These are phyloP conservation scores for Paramormyrops hopkinsi DNA, from an alignment of 2,797 vertebrate genomes.

Conservation along the genomic window DNA sequence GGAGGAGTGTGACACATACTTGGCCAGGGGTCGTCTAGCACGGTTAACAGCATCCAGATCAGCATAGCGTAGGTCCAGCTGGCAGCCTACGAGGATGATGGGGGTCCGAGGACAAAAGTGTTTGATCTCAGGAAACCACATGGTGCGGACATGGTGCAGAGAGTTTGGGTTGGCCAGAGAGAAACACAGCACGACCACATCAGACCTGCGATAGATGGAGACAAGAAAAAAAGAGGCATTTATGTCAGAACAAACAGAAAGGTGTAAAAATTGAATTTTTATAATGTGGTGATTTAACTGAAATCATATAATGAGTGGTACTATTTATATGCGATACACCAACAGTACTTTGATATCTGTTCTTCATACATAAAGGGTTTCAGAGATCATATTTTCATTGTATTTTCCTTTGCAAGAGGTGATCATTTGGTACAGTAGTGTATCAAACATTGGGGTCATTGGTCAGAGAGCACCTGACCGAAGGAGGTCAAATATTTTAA, in stretches of 20 bases:
- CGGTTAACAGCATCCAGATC: conserved; percentile 76
- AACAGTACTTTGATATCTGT: background rate
- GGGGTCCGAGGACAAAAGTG: conserved; percentile 89
- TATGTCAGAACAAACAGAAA: background rate
- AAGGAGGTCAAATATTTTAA: background rate
- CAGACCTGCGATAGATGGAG: conserved; percentile 59
- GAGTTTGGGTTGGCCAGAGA: conserved; percentile 89
- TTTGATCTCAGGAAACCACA: conserved; percentile 91
- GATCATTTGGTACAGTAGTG: background rate
- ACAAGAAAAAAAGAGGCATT: background rate
- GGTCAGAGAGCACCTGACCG: background rate
- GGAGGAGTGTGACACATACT: background rate
- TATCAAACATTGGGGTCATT: background rate
- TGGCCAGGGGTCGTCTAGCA: conserved; percentile 67
- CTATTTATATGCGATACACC: background rate
- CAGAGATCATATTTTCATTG: background rate
- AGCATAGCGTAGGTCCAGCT: conserved; percentile 85
- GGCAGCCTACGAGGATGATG: conserved; percentile 86
- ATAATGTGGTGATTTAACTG: background rate
- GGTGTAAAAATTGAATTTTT: background rate
- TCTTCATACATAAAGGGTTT: background rate
- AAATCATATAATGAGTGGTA: background rate
- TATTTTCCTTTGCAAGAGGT: background rate
- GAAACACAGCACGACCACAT: conserved; percentile 87
- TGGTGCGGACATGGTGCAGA: conserved; percentile 79